Evolutionary conservation across 2,888 invertebrate genomes (phyloP).

Genomic region (Drosophila picticornis): DNA sequence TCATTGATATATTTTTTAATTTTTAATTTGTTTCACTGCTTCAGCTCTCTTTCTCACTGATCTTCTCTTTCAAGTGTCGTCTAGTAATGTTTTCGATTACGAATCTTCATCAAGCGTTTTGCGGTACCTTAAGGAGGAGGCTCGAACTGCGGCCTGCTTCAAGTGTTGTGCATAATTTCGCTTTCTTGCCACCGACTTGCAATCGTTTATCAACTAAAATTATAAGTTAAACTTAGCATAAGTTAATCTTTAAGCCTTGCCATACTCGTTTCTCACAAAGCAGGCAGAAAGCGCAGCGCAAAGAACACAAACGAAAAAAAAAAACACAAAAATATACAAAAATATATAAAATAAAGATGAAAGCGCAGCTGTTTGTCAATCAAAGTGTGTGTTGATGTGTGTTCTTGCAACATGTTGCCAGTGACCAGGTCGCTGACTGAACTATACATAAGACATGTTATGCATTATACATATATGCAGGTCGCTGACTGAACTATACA

Average conservation of each 20-base stretch:
- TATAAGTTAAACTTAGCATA: constrained; percentile 73
- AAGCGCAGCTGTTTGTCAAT: constrained; percentile 62
- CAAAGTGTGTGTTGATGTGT: constrained; percentile 29
- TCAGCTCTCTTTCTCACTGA: background rate
- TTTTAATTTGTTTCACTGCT: background rate
- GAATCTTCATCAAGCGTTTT: background rate
- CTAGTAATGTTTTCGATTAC: background rate
- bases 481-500: constrained; percentile 58
- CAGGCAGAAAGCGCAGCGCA: constrained; percentile 37
- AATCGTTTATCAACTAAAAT: constrained; percentile 64
- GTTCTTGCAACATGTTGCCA: constrained; percentile 57
- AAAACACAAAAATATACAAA: constrained; percentile 68
- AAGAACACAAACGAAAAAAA: constrained; percentile 29
- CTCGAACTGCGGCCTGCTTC: constrained; percentile 14
- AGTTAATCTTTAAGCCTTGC: constrained; percentile 58
- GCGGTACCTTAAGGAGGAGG: background rate
- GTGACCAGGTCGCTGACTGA: constrained; percentile 51
- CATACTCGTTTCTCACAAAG: constrained; percentile 23
- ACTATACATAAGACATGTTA: constrained; percentile 63
- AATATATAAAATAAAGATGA: constrained; percentile 27
- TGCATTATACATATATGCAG: constrained; percentile 37
- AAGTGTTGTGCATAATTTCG: constrained; percentile 48
- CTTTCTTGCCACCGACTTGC: constrained; percentile 55
- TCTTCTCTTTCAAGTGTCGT: constrained; percentile 12
- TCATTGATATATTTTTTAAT: background rate